phyloP scores from a whole-genome alignment of 2,113 vertebrate species.

The Chamaea fasciata region DNA sequence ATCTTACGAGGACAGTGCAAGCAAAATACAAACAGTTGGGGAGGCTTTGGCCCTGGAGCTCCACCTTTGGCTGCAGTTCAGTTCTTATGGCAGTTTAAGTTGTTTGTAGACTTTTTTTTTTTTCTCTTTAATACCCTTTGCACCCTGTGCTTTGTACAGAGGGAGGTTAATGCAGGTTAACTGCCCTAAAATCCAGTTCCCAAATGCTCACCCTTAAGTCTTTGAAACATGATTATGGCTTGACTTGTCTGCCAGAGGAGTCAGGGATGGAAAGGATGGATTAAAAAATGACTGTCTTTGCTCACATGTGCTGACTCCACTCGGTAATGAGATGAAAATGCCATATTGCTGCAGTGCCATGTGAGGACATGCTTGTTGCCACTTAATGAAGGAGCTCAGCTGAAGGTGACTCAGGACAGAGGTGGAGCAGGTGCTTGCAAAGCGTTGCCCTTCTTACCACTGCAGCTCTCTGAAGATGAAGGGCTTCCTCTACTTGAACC shows the following conservation, averaged over 20 bases:
- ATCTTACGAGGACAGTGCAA: neutral
- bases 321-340: neutral
- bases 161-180: neutral
- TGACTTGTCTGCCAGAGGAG: neutral
- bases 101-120: neutral
- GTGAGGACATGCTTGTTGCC: neutral
- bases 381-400: neutral
- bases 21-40: neutral
- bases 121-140: neutral
- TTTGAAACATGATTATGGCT: neutral
- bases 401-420: neutral
- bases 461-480: slow-evolving; percentile 17
- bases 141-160: neutral
- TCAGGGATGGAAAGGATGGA: neutral
- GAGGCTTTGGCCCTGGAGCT: neutral
- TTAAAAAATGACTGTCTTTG: neutral
- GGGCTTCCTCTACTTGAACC: neutral
- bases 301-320: neutral
- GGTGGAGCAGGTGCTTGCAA: slow-evolving; percentile 29
- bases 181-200: neutral
- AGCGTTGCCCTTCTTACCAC: neutral
- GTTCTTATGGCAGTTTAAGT: neutral
- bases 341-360: neutral
- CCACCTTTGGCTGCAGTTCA: neutral
- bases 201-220: neutral